Evolutionary conservation across 2,888 invertebrate genomes (phyloP).

Genomic region (Hirtodrosophila duncani): DNA sequence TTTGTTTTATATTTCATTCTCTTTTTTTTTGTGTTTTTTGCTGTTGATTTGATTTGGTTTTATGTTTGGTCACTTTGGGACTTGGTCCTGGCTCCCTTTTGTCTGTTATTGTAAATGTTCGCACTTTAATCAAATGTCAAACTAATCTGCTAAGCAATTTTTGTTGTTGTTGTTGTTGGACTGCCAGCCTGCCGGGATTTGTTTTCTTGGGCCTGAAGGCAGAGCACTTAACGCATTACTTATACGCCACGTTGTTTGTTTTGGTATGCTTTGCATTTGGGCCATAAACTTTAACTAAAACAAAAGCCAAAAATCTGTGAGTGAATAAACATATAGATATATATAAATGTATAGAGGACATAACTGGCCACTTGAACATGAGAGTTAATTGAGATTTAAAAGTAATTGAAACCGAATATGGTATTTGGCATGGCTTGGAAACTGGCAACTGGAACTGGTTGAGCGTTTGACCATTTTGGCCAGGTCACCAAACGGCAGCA

Average conservation of each 20-base stretch:
- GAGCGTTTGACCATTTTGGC: constrained; percentile 3
- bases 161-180: constrained; percentile 12
- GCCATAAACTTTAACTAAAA: constrained; percentile 1
- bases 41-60: constrained; percentile 60
- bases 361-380: constrained; percentile 25
- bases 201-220: constrained; percentile 32
- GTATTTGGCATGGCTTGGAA: constrained; percentile 16
- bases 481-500: too few relatives aligned
- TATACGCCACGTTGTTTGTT: constrained; percentile 34
- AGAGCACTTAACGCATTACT: constrained; percentile 54
- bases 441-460: too few relatives aligned
- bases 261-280: constrained; percentile 4
- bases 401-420: constrained; percentile 38
- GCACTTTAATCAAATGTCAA: constrained; percentile 66
- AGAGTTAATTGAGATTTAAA: constrained; percentile 46
- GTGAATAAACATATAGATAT: too few relatives aligned
- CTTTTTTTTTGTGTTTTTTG: constrained; percentile 24
- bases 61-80: constrained; percentile 38
- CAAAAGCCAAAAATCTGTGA: constrained; percentile 11
- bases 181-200: constrained; percentile 33
- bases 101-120: constrained; percentile 43
- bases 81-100: constrained; percentile 16
- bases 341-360: neutral
- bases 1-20: constrained; percentile 40
- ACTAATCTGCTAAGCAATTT: constrained; percentile 60